Evolutionary conservation across 2,113 vertebrate genomes (phyloP).

Genomic region (Xiphophorus hellerii): DNA sequence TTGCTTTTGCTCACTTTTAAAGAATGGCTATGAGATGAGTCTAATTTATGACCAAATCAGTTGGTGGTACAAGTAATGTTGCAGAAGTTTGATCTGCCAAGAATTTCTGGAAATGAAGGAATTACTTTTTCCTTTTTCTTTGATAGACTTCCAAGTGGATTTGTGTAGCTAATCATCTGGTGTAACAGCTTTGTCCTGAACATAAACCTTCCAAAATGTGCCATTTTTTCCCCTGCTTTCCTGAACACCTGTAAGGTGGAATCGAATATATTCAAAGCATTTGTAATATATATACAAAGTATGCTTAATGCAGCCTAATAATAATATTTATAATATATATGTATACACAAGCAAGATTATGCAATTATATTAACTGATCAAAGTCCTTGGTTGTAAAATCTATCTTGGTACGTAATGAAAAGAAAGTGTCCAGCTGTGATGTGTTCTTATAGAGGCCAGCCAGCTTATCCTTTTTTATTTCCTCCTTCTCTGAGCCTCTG

Average conservation of each 20-base stretch:
- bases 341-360: constrained; percentile 4
- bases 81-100: neutral
- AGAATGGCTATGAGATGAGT: neutral
- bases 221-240: neutral
- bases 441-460: constrained; percentile 45
- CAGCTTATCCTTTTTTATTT: constrained; percentile 44
- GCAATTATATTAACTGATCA: constrained; percentile 42
- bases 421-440: constrained; percentile 55
- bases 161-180: neutral
- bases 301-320: neutral
- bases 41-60: neutral
- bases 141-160: neutral
- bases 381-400: constrained; percentile 55
- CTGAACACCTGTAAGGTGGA: no score
- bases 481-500: constrained; percentile 43
- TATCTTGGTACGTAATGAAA: constrained; percentile 20
- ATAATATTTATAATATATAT: constrained; percentile 6
- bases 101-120: neutral
- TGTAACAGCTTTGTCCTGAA: neutral
- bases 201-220: neutral
- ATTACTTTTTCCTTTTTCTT: neutral
- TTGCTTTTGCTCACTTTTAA: neutral
- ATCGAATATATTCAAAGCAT: neutral
- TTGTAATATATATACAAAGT: neutral
- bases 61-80: neutral